Evolutionary conservation across 2,888 invertebrate species (phyloP).

Genomic region (Orgyia antiqua): DNA sequence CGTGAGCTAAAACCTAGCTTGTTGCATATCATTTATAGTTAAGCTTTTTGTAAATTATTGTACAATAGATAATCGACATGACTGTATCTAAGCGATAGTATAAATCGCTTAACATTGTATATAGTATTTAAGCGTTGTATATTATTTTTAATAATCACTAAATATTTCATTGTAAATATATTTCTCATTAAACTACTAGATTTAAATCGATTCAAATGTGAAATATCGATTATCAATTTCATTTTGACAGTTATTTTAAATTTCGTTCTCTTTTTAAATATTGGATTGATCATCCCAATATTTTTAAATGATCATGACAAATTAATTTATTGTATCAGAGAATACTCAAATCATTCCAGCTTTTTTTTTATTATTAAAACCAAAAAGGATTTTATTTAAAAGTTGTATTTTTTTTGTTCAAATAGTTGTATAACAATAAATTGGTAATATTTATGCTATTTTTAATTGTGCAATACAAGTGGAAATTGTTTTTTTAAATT

Average conservation of each 20-base stretch:
- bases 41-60: slow-evolving; percentile 76
- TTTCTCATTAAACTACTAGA: slow-evolving; percentile 35
- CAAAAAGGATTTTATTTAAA: slow-evolving; percentile 36
- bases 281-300: too few relatives aligned
- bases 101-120: slow-evolving; percentile 45
- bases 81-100: slow-evolving; percentile 61
- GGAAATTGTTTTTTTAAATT: slow-evolving; percentile 58
- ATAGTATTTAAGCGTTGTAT: slow-evolving; percentile 48
- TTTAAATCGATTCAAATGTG: slow-evolving; percentile 16
- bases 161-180: slow-evolving; percentile 67
- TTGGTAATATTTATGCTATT: slow-evolving; percentile 63
- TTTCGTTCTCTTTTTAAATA: too few relatives aligned
- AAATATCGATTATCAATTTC: slow-evolving; percentile 16
- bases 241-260: slow-evolving; percentile 19
- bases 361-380: slow-evolving; percentile 37
- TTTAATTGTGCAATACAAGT: slow-evolving; percentile 70
- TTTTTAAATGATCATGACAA: slow-evolving; percentile 25
- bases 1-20: slow-evolving; percentile 49
- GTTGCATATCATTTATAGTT: slow-evolving; percentile 72
- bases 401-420: slow-evolving; percentile 41
- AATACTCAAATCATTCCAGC: slow-evolving; percentile 44
- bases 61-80: slow-evolving; percentile 60
- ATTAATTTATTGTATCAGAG: slow-evolving; percentile 22
- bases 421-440: slow-evolving; percentile 45
- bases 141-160: slow-evolving; percentile 55